Conservation (phyloP, 2,797 vertebrate genomes). For the Peromyscus melanophrys region DNA sequence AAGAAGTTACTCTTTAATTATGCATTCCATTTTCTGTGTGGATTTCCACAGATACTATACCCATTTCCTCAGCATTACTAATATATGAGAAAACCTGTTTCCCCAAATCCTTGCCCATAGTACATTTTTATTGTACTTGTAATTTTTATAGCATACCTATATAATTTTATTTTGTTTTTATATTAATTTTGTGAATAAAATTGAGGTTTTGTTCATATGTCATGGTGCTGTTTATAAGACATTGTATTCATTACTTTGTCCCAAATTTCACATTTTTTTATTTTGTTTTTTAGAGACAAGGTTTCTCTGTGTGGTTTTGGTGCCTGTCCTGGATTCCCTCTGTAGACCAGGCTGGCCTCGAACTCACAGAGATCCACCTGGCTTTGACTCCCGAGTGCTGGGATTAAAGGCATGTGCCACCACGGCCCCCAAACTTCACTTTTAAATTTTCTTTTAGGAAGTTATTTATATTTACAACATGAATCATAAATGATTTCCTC, state of each 20-base stretch:
- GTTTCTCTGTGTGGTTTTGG: too few species aligned
- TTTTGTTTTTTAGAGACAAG: too few species aligned
- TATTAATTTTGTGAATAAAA: background rate
- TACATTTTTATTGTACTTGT: too few species aligned
- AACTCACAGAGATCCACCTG: too few species aligned
- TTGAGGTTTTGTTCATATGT: background rate
- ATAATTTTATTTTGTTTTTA: background rate
- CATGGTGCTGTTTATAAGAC: background rate
- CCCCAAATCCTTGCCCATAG: background rate
- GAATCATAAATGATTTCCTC: background rate
- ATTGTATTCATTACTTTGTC: background rate
- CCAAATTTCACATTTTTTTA: background rate
- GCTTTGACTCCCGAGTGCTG: too few species aligned
- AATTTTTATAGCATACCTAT: background rate
- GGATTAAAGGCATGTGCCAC: too few species aligned
- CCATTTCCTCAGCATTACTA: background rate
- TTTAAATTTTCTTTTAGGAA: background rate
- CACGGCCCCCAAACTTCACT: background rate
- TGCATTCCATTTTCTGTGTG: background rate
- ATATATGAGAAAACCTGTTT: background rate
- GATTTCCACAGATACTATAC: background rate
- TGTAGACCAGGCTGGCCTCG: too few species aligned
- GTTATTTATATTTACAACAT: background rate
- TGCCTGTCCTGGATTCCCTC: too few species aligned
- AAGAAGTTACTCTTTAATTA: background rate